Percentiles rank a stretch among this genome's conserved stretches.
Evolutionary conservation across 1,140 invertebrate species (phyloP).

Genomic region (Anthonomus grandis): DNA sequence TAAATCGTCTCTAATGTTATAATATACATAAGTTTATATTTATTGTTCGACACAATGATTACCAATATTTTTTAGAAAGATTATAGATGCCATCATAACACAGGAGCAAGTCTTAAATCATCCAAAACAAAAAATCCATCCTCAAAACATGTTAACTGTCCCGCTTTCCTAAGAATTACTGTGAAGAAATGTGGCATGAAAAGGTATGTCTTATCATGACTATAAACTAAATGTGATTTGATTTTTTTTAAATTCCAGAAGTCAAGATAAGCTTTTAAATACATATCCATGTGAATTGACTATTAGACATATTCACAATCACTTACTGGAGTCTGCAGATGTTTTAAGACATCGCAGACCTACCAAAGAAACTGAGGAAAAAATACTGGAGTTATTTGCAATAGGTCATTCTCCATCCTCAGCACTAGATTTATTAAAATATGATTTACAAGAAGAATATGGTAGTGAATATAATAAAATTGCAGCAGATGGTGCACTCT

Average conservation of each 20-base stretch:
- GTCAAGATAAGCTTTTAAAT: slow-evolving; percentile 3
- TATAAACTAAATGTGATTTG: too few species aligned
- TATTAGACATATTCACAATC: slow-evolving; percentile 5
- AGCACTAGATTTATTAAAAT: slow-evolving; percentile 8
- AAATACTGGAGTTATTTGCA: slow-evolving; percentile 9
- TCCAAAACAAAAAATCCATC: slow-evolving; percentile 4
- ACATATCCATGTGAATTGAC: slow-evolving; percentile 8
- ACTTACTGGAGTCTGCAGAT: slow-evolving; percentile 7
- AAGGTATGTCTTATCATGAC: too few species aligned
- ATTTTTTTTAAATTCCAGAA: too few species aligned
- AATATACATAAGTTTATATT: neutral
- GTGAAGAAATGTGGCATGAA: slow-evolving; percentile 3
- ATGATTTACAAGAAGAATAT: slow-evolving; percentile 9
- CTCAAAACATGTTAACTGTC: slow-evolving; percentile 11
- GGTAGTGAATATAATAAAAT: slow-evolving; percentile 6
- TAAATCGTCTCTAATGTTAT: too few species aligned
- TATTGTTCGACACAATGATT: neutral
- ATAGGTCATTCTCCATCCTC: slow-evolving; percentile 4
- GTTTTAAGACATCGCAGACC: slow-evolving; percentile 7
- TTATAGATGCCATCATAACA: slow-evolving; percentile 11
- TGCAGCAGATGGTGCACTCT: slow-evolving; percentile 4
- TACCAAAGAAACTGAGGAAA: slow-evolving; percentile 10
- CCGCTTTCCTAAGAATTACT: slow-evolving; percentile 4
- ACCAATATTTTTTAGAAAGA: slow-evolving; percentile 7
- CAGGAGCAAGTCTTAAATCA: slow-evolving; percentile 4